Conservation (phyloP, 2,113 vertebrate genomes). For the Coptodon bakossiorum region DNA sequence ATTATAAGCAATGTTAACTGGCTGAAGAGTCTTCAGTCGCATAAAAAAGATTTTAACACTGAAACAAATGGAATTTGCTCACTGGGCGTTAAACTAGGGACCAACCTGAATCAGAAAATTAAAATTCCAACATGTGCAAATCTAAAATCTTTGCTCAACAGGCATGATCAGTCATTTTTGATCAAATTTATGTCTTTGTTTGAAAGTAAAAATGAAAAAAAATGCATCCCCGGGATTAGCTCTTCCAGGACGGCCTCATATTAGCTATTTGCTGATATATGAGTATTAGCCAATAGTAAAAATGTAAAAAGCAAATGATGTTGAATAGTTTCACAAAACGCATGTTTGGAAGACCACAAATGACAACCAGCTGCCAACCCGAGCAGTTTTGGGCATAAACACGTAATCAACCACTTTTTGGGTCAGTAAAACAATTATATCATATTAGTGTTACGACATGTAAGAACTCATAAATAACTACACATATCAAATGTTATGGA, state of each 20-base stretch:
- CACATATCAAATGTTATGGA: not conserved
- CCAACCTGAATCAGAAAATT: not conserved
- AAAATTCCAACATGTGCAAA: not conserved
- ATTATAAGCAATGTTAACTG: not conserved
- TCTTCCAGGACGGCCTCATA: not conserved
- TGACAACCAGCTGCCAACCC: not conserved
- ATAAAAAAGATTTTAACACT: not conserved
- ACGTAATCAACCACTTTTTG: not conserved
- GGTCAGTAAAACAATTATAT: not conserved
- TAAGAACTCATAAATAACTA: not conserved
- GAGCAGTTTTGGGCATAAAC: not conserved
- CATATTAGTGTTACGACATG: not conserved
- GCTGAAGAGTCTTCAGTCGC: not conserved
- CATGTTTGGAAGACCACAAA: not conserved
- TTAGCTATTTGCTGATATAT: not conserved
- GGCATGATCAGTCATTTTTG: not conserved
- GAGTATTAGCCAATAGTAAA: not conserved
- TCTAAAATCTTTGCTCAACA: not conserved
- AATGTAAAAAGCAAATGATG: not conserved
- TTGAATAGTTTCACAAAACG: not conserved
- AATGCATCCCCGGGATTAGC: not conserved
- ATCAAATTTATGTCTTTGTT: not conserved
- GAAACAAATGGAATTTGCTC: not conserved
- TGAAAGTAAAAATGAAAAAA: not conserved
- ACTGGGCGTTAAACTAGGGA: not conserved